phyloP scores from a whole-genome alignment of 2,113 vertebrate genomes.

The Coptodon bakossiorum region DNA sequence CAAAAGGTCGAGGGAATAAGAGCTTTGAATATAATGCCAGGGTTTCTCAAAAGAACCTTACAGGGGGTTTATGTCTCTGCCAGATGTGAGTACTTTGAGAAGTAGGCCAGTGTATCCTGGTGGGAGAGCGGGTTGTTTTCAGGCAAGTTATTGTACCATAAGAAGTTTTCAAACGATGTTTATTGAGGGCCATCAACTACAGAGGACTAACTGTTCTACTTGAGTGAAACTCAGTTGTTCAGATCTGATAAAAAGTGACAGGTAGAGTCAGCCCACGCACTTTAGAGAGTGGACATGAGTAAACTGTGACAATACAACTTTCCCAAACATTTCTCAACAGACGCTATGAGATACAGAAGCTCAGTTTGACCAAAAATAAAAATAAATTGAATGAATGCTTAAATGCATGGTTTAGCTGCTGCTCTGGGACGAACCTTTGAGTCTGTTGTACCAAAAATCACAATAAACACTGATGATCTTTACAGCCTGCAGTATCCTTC shows the following conservation, averaged over 20 bases:
- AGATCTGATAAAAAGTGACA: neutral
- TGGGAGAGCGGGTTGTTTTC: neutral
- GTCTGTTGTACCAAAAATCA: neutral
- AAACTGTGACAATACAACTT: neutral
- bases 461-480: neutral
- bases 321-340: neutral
- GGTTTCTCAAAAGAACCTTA: neutral
- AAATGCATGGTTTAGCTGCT: neutral
- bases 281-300: neutral
- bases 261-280: neutral
- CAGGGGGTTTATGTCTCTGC: neutral
- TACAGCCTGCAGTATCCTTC: neutral
- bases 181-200: neutral
- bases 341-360: neutral
- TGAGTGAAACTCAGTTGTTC: neutral
- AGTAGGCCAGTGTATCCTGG: conserved; percentile 12
- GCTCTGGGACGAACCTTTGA: neutral
- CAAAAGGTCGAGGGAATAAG: neutral
- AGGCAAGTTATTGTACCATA: neutral
- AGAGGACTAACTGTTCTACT: neutral
- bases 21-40: neutral
- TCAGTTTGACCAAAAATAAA: neutral
- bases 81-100: conserved; percentile 6
- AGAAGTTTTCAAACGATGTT: neutral
- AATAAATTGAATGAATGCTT: neutral